Conservation (phyloP, 2,888 invertebrate genomes). For the Clanis bilineata region DNA sequence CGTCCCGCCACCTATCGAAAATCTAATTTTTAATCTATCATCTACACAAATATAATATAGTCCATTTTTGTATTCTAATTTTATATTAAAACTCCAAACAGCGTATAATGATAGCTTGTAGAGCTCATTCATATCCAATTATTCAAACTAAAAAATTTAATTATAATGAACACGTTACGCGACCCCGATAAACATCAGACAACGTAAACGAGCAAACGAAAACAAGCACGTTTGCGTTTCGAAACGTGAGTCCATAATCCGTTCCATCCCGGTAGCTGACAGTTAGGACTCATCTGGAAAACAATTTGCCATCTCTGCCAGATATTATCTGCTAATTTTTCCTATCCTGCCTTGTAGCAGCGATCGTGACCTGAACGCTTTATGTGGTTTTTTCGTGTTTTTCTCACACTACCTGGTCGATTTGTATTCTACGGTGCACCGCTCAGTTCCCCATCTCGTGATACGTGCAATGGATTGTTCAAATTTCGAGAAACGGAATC, state of each 20-base stretch:
- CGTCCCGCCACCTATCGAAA: too few species aligned
- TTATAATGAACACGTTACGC: background rate
- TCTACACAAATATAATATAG: too few species aligned
- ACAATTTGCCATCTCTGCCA: conserved; percentile 10
- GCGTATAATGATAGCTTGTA: background rate
- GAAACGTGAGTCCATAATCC: background rate
- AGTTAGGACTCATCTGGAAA: background rate
- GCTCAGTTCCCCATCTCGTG: conserved; percentile 51
- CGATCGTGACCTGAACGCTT: conserved; percentile 42
- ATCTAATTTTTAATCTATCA: too few species aligned
- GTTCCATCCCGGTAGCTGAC: conserved; percentile 7
- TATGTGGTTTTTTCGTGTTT: conserved; percentile 54
- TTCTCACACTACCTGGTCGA: conserved; percentile 54
- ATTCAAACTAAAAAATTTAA: too few species aligned
- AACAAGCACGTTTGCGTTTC: background rate
- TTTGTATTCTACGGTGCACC: conserved; percentile 55
- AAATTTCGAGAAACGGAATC: conserved; percentile 64
- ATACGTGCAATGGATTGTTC: conserved; percentile 57
- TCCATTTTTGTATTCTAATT: too few species aligned
- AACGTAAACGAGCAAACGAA: background rate
- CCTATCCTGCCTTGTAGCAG: conserved; percentile 30
- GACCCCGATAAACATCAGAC: background rate
- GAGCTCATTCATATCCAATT: background rate
- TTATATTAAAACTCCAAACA: too few species aligned
- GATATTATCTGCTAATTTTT: conserved; percentile 45